Percentiles rank a stretch among this genome's conserved stretches.
These are phyloP conservation scores for Phyllotis vaccarum DNA, from an alignment of 2,797 vertebrate species.

Conservation along the genomic window DNA sequence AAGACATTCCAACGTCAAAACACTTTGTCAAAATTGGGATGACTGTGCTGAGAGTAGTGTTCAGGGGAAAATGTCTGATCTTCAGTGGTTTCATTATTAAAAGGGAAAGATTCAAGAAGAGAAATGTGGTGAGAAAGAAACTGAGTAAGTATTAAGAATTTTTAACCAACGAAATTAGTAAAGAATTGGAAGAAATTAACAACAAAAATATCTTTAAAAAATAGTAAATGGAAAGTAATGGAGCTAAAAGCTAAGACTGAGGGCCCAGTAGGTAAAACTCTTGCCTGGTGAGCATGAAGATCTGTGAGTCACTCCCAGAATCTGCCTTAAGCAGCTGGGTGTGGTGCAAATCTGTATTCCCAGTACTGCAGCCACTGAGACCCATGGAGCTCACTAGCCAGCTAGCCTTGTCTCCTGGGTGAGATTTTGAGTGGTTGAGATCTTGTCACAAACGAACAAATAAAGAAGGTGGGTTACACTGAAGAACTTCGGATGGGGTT, in stretches of 20 bases:
- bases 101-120: neutral
- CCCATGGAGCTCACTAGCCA: neutral
- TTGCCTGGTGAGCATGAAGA: neutral
- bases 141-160: neutral
- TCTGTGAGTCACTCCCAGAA: neutral
- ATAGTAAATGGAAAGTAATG: conserved; percentile 4
- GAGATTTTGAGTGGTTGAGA: neutral
- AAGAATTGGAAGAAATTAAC: neutral
- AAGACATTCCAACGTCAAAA: too few species aligned
- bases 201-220: neutral
- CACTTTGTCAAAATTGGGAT: neutral
- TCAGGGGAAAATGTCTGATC: neutral
- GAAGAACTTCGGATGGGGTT: neutral
- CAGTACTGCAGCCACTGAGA: neutral
- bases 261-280: neutral
- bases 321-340: neutral
- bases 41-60: neutral
- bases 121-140: neutral
- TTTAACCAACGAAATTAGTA: neutral
- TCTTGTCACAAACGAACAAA: neutral
- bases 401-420: neutral
- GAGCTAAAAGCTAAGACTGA: conserved; percentile 11
- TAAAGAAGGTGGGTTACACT: neutral
- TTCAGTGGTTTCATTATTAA: neutral
- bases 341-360: neutral